These are phyloP conservation scores for Tetheella fluctuosa DNA, from an alignment of 2,888 invertebrate genomes.

Conservation along the genomic window DNA sequence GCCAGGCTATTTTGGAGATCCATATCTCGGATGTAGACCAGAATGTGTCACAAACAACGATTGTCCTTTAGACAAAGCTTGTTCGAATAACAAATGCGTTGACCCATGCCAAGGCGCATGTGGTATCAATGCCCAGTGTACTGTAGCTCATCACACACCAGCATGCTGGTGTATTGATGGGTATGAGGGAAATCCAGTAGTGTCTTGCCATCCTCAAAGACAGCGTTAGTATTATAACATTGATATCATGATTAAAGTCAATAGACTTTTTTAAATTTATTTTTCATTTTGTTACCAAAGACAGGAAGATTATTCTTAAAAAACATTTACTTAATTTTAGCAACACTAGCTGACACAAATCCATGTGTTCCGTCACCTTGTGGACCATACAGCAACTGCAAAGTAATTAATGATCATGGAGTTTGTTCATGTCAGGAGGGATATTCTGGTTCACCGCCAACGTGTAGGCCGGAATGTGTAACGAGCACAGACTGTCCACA, in stretches of 20 bases:
- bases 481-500: conserved; percentile 90
- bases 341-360: conserved; percentile 76
- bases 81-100: conserved; percentile 92
- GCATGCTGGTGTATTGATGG: conserved; percentile 91
- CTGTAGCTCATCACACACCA: conserved; percentile 92
- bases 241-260: no score
- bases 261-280: no score
- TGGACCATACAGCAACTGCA: conserved; percentile 90
- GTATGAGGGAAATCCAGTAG: conserved; percentile 90
- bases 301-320: not conserved
- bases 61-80: conserved; percentile 90
- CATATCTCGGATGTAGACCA: conserved; percentile 92
- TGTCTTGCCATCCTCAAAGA: conserved; percentile 79
- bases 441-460: conserved; percentile 90
- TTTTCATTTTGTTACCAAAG: not conserved
- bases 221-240: conserved; percentile 64
- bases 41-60: conserved; percentile 94
- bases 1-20: conserved; percentile 93
- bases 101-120: conserved; percentile 93
- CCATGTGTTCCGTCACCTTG: conserved; percentile 91
- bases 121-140: conserved; percentile 91
- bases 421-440: conserved; percentile 91
- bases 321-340: conserved; percentile 51
- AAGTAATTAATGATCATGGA: conserved; percentile 88
- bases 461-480: conserved; percentile 90